These are phyloP conservation scores for Eurypyga helias DNA, from an alignment of 2,113 vertebrate genomes.

Conservation along the genomic window DNA sequence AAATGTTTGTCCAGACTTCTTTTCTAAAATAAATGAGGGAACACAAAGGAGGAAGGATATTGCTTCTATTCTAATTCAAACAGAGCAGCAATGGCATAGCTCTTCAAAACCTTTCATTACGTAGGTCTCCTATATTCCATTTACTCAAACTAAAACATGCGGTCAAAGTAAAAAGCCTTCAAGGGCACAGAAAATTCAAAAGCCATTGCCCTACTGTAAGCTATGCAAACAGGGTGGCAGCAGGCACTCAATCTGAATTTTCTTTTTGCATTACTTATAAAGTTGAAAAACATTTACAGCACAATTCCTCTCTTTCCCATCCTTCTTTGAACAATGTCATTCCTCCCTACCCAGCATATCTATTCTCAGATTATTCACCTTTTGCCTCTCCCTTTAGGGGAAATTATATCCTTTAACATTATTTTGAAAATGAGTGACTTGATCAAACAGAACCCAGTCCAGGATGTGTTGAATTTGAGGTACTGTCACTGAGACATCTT, in stretches of 20 bases:
- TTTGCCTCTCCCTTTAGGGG: background rate
- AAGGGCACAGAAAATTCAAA: background rate
- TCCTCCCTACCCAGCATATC: background rate
- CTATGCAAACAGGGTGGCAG: background rate
- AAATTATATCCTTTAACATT: background rate
- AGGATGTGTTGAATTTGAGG: background rate
- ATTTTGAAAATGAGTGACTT: background rate
- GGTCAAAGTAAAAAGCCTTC: background rate
- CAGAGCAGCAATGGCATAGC: rapidly evolving
- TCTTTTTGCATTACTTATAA: background rate
- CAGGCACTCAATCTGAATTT: background rate
- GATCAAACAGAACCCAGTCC: background rate
- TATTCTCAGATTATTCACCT: background rate
- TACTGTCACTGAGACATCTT: background rate
- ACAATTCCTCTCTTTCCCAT: background rate
- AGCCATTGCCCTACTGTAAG: background rate
- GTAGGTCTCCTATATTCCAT: background rate
- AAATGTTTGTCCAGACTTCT: background rate
- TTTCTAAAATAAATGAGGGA: background rate
- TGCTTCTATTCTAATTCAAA: background rate
- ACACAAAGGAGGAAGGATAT: background rate
- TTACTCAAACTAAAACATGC: background rate
- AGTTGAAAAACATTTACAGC: background rate
- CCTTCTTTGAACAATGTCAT: background rate
- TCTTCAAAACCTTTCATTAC: background rate